phyloP scores from a whole-genome alignment of 1,140 invertebrate species.

The Magallana angulata region DNA sequence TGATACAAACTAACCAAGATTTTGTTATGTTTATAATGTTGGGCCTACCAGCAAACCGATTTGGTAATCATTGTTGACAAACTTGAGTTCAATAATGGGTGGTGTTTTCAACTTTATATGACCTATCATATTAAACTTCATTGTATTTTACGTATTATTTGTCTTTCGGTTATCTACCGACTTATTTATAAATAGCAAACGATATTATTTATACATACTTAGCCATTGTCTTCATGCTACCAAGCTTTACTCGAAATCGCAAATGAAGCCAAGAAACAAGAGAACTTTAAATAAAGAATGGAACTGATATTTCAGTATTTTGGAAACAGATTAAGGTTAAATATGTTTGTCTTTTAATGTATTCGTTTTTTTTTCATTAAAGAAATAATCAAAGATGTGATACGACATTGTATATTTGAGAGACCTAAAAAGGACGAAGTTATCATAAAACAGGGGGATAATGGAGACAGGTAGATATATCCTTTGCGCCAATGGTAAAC shows the following conservation, averaged over 20 bases:
- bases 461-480: constrained; percentile 67
- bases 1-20: too few species aligned
- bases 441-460: constrained; percentile 74
- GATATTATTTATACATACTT: not conserved
- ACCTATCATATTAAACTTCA: too few species aligned
- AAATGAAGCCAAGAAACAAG: too few species aligned
- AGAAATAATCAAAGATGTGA: constrained; percentile 74
- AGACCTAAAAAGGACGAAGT: constrained; percentile 66
- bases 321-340: not conserved
- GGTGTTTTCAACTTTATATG: too few species aligned
- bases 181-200: not conserved
- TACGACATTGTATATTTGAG: constrained; percentile 71
- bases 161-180: not conserved
- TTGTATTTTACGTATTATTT: not conserved
- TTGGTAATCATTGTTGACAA: too few species aligned
- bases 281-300: too few species aligned
- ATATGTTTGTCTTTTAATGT: not conserved
- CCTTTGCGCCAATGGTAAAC: too few species aligned
- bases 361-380: constrained; percentile 38
- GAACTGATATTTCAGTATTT: not conserved
- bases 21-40: too few species aligned
- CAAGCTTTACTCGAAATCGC: too few species aligned
- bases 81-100: too few species aligned
- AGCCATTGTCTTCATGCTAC: not conserved
- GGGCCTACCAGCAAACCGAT: too few species aligned